Percentiles rank a stretch among this genome's conserved stretches.
phyloP scores from a whole-genome alignment of 2,888 invertebrate genomes.

The Prostheceraeus crozeri region DNA sequence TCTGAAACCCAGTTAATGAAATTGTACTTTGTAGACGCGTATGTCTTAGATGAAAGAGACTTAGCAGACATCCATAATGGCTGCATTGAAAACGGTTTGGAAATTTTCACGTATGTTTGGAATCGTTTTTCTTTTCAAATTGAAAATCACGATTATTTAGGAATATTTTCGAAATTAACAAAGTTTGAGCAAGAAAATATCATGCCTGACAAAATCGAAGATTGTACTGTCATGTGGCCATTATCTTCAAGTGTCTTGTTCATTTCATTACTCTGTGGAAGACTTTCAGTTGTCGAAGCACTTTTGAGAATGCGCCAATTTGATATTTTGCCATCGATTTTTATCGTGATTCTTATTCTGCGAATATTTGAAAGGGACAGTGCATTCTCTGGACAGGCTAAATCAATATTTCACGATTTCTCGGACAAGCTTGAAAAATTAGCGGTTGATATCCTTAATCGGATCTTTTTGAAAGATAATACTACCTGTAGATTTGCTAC shows the following conservation, averaged over 20 bases:
- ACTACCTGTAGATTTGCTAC: conserved; percentile 21
- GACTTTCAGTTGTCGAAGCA: conserved; percentile 28
- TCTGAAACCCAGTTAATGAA: too few relatives aligned
- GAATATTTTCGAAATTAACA: conserved; percentile 17
- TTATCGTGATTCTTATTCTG: conserved; percentile 12
- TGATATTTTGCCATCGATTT: conserved; percentile 28
- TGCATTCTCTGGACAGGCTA: conserved; percentile 22
- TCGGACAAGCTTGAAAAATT: conserved; percentile 9
- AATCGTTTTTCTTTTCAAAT: conserved; percentile 16
- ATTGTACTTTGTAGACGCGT: conserved; percentile 23
- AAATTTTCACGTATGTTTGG: conserved; percentile 24
- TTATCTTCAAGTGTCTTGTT: conserved; percentile 14
- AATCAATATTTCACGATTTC: background rate
- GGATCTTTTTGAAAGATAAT: conserved; percentile 34
- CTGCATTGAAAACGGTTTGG: conserved; percentile 32
- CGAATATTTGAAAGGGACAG: conserved; percentile 18
- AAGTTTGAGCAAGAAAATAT: too few relatives aligned
- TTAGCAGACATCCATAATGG: conserved; percentile 19
- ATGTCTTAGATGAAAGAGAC: background rate
- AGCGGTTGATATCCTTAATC: conserved; percentile 22
- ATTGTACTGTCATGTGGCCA: conserved; percentile 10
- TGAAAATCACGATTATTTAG: background rate
- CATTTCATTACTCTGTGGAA: conserved; percentile 28
- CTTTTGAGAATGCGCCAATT: conserved; percentile 30
- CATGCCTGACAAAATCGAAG: background rate